Evolutionary conservation across 2,888 invertebrate genomes (phyloP).

Genomic region (Platycheirus albimanus): DNA sequence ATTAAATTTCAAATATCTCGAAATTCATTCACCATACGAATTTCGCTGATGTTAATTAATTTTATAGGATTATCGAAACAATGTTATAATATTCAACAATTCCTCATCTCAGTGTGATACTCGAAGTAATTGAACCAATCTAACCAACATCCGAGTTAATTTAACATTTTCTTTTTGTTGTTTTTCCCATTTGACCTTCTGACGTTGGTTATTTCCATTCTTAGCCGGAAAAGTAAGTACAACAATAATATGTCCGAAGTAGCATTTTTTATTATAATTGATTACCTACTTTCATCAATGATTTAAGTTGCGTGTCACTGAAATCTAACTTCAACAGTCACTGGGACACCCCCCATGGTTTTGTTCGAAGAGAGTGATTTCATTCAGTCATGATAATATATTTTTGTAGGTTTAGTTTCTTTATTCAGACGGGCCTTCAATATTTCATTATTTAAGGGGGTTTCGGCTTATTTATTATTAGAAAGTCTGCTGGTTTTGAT

Average conservation of each 20-base stretch:
- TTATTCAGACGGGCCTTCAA: slow-evolving; percentile 26
- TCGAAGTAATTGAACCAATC: background rate
- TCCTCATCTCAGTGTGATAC: background rate
- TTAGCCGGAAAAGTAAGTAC: slow-evolving; percentile 4
- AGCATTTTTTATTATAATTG: slow-evolving; percentile 50
- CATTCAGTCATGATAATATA: slow-evolving; percentile 47
- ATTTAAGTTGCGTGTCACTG: slow-evolving; percentile 59
- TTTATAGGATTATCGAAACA: background rate
- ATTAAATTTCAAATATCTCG: no score
- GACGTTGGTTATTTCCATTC: slow-evolving; percentile 8
- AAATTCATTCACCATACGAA: no score
- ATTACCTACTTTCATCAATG: slow-evolving; percentile 64
- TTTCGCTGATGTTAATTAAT: background rate
- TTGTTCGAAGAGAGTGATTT: slow-evolving; percentile 58
- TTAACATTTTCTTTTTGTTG: background rate
- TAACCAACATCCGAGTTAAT: background rate
- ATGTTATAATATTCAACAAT: background rate
- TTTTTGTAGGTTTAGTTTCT: background rate
- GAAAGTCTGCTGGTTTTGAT: slow-evolving; percentile 35
- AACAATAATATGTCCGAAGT: slow-evolving; percentile 20
- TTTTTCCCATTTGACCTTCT: slow-evolving; percentile 9
- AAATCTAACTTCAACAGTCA: background rate
- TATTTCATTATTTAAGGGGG: slow-evolving; percentile 54
- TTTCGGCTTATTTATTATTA: slow-evolving; percentile 37
- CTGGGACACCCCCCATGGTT: slow-evolving; percentile 23